Conservation (phyloP, 2,888 invertebrate genomes). For the Anodontia alba region DNA sequence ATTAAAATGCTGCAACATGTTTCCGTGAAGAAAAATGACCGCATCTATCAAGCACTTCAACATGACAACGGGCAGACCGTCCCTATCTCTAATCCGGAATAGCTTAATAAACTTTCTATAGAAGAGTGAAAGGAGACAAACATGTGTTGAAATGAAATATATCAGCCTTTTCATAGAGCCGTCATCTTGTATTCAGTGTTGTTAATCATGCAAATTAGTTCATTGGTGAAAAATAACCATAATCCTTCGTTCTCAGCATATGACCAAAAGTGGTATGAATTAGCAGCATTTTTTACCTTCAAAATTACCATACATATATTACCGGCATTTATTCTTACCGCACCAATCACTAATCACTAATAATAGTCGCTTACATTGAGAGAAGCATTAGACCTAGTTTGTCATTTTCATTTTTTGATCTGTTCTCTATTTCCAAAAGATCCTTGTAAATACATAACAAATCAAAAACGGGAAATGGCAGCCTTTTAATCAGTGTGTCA, state of each 20-base stretch:
- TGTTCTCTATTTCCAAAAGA: too few species aligned
- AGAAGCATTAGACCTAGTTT: too few species aligned
- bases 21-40: background rate
- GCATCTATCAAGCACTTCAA: slow-evolving; percentile 9
- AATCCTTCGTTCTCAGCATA: background rate
- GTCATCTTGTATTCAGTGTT: background rate
- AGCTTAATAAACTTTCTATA: slow-evolving; percentile 1
- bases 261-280: background rate
- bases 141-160: slow-evolving; percentile 13
- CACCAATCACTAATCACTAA: too few species aligned
- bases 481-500: too few species aligned
- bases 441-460: too few species aligned
- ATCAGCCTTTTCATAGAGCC: background rate
- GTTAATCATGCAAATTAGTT: slow-evolving; percentile 19
- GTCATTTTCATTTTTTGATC: too few species aligned
- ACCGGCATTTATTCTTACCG: too few species aligned
- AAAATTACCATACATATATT: too few species aligned
- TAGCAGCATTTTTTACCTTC: too few species aligned
- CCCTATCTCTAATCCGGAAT: slow-evolving; percentile 3
- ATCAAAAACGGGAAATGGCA: too few species aligned
- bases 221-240: slow-evolving; percentile 7
- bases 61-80: slow-evolving; percentile 8
- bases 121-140: slow-evolving; percentile 7
- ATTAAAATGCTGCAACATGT: background rate
- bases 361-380: too few species aligned